phyloP scores from a whole-genome alignment of 2,888 invertebrate species.

The Pediacus dermestoides region DNA sequence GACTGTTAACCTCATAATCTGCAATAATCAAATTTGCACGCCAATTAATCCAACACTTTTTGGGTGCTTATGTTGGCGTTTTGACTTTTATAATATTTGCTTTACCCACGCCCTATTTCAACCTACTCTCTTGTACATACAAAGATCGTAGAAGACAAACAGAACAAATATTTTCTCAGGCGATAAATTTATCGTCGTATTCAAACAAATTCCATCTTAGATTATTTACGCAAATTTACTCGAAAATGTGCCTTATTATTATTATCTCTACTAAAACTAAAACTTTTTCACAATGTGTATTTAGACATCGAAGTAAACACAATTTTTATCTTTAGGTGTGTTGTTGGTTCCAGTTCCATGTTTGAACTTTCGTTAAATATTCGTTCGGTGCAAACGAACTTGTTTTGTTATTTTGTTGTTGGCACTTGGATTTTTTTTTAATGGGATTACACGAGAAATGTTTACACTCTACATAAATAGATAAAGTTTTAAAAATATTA shows the following conservation, averaged over 20 bases:
- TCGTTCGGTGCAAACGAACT: slow-evolving; percentile 18
- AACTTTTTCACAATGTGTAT: slow-evolving; percentile 10
- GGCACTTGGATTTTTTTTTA: too few species aligned
- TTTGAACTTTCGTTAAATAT: slow-evolving; percentile 14
- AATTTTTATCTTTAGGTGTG: slow-evolving; percentile 11
- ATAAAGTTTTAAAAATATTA: too few species aligned
- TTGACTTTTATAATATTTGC: slow-evolving; percentile 35
- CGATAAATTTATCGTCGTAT: slow-evolving; percentile 35
- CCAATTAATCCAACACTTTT: slow-evolving; percentile 19
- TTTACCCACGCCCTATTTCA: slow-evolving; percentile 37
- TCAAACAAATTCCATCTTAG: too few species aligned
- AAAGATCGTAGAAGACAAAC: too few species aligned
- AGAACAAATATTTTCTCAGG: slow-evolving; percentile 36
- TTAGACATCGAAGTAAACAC: slow-evolving; percentile 12
- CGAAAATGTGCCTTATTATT: too few species aligned
- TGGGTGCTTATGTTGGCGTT: slow-evolving; percentile 24
- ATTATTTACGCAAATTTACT: too few species aligned
- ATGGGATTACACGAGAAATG: too few species aligned
- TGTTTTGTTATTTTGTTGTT: too few species aligned
- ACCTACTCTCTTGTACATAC: slow-evolving; percentile 30
- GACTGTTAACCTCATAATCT: too few species aligned
- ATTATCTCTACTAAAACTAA: too few species aligned
- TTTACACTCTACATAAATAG: too few species aligned
- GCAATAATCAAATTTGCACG: too few species aligned
- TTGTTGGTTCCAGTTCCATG: slow-evolving; percentile 16